phyloP scores from a whole-genome alignment of 2,888 invertebrate genomes.

The Drosophila falleni region DNA sequence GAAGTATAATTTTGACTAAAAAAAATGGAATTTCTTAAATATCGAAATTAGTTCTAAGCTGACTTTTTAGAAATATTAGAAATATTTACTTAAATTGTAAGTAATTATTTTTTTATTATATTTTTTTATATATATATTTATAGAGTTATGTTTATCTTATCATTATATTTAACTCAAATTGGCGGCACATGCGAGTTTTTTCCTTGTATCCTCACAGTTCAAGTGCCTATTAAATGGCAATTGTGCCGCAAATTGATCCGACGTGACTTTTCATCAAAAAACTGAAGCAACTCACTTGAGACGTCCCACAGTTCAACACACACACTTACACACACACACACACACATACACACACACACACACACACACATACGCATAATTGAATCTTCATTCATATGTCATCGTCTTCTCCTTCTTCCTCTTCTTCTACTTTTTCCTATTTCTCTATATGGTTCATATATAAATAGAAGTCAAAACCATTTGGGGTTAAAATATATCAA shows the following conservation, averaged over 20 bases:
- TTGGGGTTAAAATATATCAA: slow-evolving; percentile 78
- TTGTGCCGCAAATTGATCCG: slow-evolving; percentile 80
- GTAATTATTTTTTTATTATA: no score
- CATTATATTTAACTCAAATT: slow-evolving; percentile 43
- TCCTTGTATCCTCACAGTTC: slow-evolving; percentile 49
- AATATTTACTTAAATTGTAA: no score
- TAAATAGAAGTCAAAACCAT: slow-evolving; percentile 65
- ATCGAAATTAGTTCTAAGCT: no score
- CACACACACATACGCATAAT: slow-evolving; percentile 53
- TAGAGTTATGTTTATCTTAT: background rate
- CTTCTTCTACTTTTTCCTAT: background rate
- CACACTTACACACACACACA: slow-evolving; percentile 13
- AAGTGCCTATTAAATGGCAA: slow-evolving; percentile 82
- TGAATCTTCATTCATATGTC: slow-evolving; percentile 65
- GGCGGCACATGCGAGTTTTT: slow-evolving; percentile 54
- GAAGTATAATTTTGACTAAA: no score
- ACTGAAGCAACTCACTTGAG: slow-evolving; percentile 69
- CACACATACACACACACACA: slow-evolving; percentile 21
- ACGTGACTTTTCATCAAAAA: slow-evolving; percentile 80
- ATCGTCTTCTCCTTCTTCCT: background rate
- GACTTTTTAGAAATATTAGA: no score
- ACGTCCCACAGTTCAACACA: slow-evolving; percentile 52
- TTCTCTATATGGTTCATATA: slow-evolving; percentile 23
- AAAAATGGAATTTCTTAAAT: no score
- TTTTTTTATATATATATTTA: background rate